These are phyloP conservation scores for Muscina levida DNA, from an alignment of 2,888 invertebrate species.

Conservation along the genomic window DNA sequence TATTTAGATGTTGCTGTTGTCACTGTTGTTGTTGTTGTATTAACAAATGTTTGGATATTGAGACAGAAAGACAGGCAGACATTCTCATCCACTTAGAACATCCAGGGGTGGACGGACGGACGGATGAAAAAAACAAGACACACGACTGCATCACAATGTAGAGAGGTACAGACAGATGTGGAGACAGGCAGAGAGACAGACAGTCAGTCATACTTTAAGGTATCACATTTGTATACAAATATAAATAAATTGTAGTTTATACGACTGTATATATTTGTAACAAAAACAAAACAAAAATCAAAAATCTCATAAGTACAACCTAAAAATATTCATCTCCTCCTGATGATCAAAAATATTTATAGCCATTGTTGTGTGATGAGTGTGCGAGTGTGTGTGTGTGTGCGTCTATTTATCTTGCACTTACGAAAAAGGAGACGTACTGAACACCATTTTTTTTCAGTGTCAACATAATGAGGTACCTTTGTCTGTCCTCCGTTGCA, in stretches of 20 bases:
- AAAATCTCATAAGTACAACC: slow-evolving; percentile 50
- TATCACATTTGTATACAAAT: not conserved
- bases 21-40: no score
- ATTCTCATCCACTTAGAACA: slow-evolving; percentile 25
- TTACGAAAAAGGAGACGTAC: slow-evolving; percentile 39
- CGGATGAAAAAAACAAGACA: no score
- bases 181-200: slow-evolving; percentile 3
- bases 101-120: slow-evolving; percentile 32
- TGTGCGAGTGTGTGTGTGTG: no score
- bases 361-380: slow-evolving; percentile 28
- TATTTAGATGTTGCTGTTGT: no score
- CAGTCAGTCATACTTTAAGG: not conserved
- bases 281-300: slow-evolving; percentile 43
- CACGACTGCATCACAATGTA: no score
- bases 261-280: slow-evolving; percentile 17
- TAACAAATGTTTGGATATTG: slow-evolving; percentile 11
- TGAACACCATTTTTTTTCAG: slow-evolving; percentile 58
- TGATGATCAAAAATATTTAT: slow-evolving; percentile 27
- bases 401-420: no score
- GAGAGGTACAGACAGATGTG: not conserved
- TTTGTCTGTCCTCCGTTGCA: slow-evolving; percentile 19
- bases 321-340: slow-evolving; percentile 42
- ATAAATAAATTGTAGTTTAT: not conserved
- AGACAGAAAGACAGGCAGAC: slow-evolving; percentile 24
- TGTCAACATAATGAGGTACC: slow-evolving; percentile 56